These are phyloP conservation scores for Drosophila neoperkinsi DNA, from an alignment of 2,888 invertebrate species.

Conservation along the genomic window DNA sequence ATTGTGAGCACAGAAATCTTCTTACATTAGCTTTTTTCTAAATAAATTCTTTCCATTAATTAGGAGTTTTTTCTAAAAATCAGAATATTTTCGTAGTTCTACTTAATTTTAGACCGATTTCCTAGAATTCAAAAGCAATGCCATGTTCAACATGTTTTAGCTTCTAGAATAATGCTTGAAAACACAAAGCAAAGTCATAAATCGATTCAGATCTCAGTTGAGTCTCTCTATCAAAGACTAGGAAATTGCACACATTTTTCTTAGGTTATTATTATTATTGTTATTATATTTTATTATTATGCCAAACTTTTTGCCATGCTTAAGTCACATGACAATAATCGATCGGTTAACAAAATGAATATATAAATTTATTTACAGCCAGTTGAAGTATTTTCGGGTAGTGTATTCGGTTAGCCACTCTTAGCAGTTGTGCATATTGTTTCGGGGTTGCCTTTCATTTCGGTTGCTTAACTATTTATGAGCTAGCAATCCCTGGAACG, in stretches of 20 bases:
- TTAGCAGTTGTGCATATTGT: background rate
- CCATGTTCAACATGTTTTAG: background rate
- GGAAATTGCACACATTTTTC: too few relatives aligned
- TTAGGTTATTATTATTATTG: too few relatives aligned
- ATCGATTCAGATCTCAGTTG: too few relatives aligned
- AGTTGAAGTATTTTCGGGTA: background rate
- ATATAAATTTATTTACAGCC: background rate
- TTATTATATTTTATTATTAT: background rate
- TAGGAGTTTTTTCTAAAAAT: background rate
- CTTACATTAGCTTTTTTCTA: background rate
- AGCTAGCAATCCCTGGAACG: constrained; percentile 76
- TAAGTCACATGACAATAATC: background rate
- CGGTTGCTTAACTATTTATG: constrained; percentile 78
- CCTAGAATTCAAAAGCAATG: background rate
- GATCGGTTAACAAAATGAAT: background rate
- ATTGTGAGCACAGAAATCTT: background rate
- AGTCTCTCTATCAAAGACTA: too few relatives aligned
- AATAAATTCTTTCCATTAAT: background rate
- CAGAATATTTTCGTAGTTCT: background rate
- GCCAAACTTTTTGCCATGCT: background rate
- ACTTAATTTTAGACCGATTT: background rate
- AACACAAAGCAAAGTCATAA: too few relatives aligned
- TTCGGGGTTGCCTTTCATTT: constrained; percentile 65
- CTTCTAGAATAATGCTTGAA: too few relatives aligned
- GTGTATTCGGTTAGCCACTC: background rate